Conservation (phyloP, 2,888 invertebrate species). For the Imbricaverruca yamaguchii region DNA sequence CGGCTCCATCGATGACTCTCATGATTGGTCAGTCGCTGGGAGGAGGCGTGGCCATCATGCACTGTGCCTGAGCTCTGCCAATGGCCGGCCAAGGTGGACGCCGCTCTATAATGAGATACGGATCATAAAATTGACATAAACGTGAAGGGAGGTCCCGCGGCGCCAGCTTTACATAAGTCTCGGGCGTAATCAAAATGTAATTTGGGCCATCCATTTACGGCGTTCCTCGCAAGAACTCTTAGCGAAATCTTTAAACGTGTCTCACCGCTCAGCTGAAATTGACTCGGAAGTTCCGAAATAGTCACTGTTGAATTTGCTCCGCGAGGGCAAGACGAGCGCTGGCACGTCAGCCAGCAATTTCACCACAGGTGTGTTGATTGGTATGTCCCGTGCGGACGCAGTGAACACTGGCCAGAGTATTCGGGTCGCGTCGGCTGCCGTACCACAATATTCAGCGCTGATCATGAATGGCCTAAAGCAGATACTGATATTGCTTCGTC, state of each 20-base stretch:
- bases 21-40: neutral
- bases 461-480: no score
- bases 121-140: slow-evolving; percentile 5
- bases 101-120: neutral
- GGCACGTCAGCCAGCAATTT: no score
- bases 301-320: no score
- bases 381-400: no score
- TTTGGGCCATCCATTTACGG: neutral
- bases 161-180: neutral
- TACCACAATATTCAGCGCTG: no score
- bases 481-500: no score
- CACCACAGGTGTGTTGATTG: no score
- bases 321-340: no score
- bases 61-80: neutral
- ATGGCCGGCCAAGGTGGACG: neutral
- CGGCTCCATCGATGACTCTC: neutral
- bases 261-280: neutral
- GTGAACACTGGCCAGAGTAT: no score
- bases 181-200: neutral
- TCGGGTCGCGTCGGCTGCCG: no score
- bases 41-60: slow-evolving; percentile 10
- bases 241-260: neutral
- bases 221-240: neutral
- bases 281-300: neutral
- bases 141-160: neutral